Evolutionary conservation across 2,113 vertebrate genomes (phyloP).

Genomic region (Paradisaea rubra): DNA sequence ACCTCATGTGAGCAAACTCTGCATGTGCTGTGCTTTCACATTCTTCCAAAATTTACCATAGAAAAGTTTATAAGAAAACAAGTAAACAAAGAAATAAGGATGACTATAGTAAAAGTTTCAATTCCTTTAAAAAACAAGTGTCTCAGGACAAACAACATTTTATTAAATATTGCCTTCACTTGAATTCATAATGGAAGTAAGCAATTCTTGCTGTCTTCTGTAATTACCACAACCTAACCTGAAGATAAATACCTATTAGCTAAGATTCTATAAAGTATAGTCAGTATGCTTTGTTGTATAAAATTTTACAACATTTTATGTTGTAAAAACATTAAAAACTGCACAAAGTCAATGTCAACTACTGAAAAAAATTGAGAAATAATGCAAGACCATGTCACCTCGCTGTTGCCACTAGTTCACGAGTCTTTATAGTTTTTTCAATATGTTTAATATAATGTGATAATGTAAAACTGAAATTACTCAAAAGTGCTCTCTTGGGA

Average conservation of each 20-base stretch:
- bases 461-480: neutral
- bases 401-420: neutral
- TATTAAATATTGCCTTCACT: neutral
- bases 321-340: neutral
- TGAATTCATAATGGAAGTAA: neutral
- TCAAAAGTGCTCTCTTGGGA: neutral
- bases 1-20: neutral
- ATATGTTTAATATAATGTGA: constrained; percentile 6
- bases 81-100: neutral
- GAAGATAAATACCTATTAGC: neutral
- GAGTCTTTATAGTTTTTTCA: neutral
- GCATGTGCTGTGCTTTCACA: neutral
- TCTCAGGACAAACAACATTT: neutral
- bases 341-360: neutral
- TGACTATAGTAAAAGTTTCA: neutral
- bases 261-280: neutral
- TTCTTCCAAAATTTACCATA: neutral
- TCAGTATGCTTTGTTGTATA: neutral
- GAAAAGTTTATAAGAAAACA: neutral
- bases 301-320: neutral
- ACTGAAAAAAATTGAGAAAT: neutral
- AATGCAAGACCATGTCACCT: neutral
- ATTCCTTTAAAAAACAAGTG: neutral
- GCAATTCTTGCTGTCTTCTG: neutral
- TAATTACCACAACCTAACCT: neutral